Base-by-base conservation (phyloP, 2,113 vertebrate species). In the Esox niger region DNA sequence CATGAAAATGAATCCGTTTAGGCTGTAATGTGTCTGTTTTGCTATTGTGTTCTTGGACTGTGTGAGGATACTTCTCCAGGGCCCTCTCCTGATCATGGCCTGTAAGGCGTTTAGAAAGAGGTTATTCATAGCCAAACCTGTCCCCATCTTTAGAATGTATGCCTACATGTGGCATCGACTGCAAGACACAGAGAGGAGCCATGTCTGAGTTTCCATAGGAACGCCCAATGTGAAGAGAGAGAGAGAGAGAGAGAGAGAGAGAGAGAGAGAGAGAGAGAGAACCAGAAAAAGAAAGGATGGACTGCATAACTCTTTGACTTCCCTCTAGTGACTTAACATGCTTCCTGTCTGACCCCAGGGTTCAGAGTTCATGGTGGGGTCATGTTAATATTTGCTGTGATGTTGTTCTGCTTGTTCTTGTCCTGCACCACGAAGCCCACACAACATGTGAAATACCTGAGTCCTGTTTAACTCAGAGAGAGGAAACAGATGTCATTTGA, bases 381-480 rank as follows among this genome's bases (percentile, higher is more conserved):
- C 72, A 64, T 26, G 54, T 25, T 21, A 43, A 13, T 66, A 57
- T 60, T 71, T 63, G 63, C 35, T 23, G 35, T 31, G 47, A 55
- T 21, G 58, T 64, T 77, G 38, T 21, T 68, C 30, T 70, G 21
- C 9, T 33, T 61, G 29, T 60, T 64, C 52, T 74, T n/a, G n/a
- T n/a, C n/a, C 15, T 17, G 55, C 68, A 62, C 62, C 29, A 56
- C 55, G 66, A 6, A 26, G 23, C 23, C 29, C 31, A 54, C 27
- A 0, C 27, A 15, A 60, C 31, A 20, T 60, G 35, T 75, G 63
- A 76, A 80, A 79, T 61, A 63, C 78, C 70, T 33, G 62, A 76
- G 65, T 77, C 73, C 69, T 77, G 69, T 70, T 77, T 68, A 70
- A 68, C 64, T 70, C 64, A 32, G 54, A 63, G 68, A 57, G 63